These are phyloP conservation scores for Archips crataeganus DNA, from an alignment of 2,888 invertebrate species.

Conservation along the genomic window DNA sequence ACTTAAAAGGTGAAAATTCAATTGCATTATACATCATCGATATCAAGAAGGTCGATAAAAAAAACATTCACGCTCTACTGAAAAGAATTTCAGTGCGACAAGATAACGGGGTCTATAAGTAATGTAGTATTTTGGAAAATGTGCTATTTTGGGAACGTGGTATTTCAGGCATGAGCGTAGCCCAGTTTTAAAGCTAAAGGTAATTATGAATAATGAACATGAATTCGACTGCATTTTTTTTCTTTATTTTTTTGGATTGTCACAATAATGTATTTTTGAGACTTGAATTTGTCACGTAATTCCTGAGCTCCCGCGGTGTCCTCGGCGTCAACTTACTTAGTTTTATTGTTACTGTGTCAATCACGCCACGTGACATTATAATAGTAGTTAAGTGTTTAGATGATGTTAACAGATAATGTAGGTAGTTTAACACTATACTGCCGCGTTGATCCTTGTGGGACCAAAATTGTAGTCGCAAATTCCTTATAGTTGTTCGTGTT, in stretches of 20 bases:
- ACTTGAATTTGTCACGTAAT: neutral
- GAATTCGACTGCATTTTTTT: neutral
- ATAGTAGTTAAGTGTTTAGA: conserved; percentile 71
- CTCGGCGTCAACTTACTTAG: conserved; percentile 57
- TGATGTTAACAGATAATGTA: conserved; percentile 61
- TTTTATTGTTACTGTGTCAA: conserved; percentile 71
- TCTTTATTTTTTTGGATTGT: neutral
- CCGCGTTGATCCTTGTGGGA: conserved; percentile 66
- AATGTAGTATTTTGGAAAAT: no score
- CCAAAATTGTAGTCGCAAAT: conserved; percentile 76
- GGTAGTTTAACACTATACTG: conserved; percentile 52
- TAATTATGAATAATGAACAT: no score
- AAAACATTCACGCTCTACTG: no score
- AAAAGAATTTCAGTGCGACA: no score
- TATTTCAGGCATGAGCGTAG: no score
- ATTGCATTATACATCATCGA: no score
- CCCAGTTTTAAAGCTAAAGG: no score
- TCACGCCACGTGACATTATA: conserved; percentile 66
- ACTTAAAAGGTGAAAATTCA: no score
- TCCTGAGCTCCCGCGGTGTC: conserved; percentile 7
- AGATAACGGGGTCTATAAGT: no score
- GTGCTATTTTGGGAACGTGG: no score
- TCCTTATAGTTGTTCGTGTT: conserved; percentile 58
- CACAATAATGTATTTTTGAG: neutral
- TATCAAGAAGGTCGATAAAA: no score